These are phyloP conservation scores for Odontamblyopus lacepedii DNA, from an alignment of 2,797 vertebrate genomes.

Conservation along the genomic window DNA sequence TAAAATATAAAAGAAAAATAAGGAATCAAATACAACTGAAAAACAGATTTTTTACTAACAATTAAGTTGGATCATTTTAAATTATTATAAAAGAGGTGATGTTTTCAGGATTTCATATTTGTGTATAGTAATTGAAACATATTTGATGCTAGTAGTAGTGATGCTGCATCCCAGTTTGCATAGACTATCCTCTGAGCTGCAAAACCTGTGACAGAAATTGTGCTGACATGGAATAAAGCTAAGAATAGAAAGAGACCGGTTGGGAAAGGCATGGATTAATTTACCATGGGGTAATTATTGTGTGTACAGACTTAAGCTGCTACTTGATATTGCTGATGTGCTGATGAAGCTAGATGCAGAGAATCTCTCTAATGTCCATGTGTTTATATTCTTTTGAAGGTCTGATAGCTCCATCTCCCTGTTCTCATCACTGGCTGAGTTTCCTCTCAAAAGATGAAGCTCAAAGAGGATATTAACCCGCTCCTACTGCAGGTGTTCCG, in stretches of 20 bases:
- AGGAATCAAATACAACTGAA: not conserved
- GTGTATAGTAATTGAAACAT: not conserved
- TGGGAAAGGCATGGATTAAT: conserved; percentile 32
- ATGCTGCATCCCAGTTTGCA: not conserved
- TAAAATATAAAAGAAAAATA: not conserved
- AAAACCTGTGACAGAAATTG: conserved; percentile 25
- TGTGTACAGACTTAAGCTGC: conserved; percentile 23
- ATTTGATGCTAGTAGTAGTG: not conserved
- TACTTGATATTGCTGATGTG: conserved; percentile 15
- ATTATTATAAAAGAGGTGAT: not conserved
- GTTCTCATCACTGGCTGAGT: conserved; percentile 6
- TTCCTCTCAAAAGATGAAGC: conserved; percentile 81
- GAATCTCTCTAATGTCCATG: conserved; percentile 17
- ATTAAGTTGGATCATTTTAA: not conserved
- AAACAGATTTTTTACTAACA: not conserved
- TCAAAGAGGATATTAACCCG: conserved; percentile 94
- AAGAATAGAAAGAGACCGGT: conserved; percentile 42
- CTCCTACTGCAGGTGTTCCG: conserved; percentile 90
- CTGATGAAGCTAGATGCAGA: conserved; percentile 15
- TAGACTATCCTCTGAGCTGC: not conserved
- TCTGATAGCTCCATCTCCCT: conserved; percentile 5
- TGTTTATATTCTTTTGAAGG: conserved; percentile 48
- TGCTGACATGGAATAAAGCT: conserved; percentile 37
- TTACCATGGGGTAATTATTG: conserved; percentile 21
- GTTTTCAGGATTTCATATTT: not conserved